These are phyloP conservation scores for Archivesica marissinica DNA, from an alignment of 1,140 invertebrate genomes.

Conservation along the genomic window DNA sequence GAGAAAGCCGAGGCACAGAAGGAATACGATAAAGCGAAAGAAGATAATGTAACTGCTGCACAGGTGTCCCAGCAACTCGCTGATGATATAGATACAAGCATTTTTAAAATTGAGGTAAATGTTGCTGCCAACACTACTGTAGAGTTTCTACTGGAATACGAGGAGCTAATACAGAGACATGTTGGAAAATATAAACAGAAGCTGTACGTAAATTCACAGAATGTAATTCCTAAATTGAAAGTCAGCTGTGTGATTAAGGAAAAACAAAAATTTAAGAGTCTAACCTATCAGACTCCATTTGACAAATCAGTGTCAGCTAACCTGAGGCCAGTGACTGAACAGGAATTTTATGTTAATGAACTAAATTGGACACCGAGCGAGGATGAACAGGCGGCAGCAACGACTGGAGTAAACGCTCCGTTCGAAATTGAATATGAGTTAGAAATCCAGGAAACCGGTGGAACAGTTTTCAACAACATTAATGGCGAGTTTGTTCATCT, in stretches of 20 bases:
- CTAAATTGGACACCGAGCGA: constrained; percentile 5
- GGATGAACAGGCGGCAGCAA: neutral
- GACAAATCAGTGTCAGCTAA: too few species aligned
- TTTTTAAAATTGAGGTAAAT: neutral
- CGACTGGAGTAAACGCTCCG: neutral
- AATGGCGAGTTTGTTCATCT: constrained; percentile 11
- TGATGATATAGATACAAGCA: neutral
- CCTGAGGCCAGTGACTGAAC: neutral
- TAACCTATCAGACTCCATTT: constrained; percentile 6
- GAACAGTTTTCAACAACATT: neutral
- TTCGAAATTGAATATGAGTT: constrained; percentile 44
- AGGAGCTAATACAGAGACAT: constrained; percentile 2
- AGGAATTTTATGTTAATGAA: neutral
- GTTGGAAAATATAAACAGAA: constrained; percentile 20
- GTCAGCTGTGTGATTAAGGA: neutral
- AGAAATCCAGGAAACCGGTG: neutral
- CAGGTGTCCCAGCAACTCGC: neutral
- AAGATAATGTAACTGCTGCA: neutral
- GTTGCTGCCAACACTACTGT: neutral
- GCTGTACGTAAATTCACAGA: constrained; percentile 13
- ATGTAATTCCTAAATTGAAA: neutral
- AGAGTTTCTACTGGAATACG: constrained; percentile 19
- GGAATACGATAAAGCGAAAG: neutral
- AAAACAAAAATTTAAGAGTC: neutral
- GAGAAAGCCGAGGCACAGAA: neutral